A percentile compares a stretch with the other conserved stretches of the same genome.
Evolutionary conservation across 2,113 vertebrate genomes (phyloP).

Genomic region (Ginglymostoma cirratum): DNA sequence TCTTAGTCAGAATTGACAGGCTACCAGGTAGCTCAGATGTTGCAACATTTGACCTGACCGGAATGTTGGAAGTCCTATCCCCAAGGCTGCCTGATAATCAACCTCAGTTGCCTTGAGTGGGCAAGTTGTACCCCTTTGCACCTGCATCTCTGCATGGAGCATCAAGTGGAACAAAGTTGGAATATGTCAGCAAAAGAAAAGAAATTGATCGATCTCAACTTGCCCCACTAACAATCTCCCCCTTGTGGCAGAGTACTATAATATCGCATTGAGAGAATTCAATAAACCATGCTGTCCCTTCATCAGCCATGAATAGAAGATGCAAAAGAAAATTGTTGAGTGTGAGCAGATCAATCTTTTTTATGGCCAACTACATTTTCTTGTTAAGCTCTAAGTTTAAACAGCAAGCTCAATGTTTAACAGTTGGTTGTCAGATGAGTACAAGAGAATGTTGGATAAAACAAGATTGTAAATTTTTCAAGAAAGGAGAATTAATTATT

Average conservation of each 20-base stretch:
- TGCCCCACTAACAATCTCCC: neutral
- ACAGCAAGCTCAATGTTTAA: neutral
- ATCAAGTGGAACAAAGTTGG: neutral
- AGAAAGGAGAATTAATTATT: neutral
- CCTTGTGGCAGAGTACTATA: neutral
- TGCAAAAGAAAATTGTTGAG: neutral
- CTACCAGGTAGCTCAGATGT: neutral
- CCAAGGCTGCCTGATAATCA: neutral
- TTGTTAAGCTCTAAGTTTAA: neutral
- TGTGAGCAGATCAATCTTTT: neutral
- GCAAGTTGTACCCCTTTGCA: neutral
- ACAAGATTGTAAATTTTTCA: neutral
- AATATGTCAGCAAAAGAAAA: neutral
- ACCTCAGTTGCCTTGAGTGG: neutral
- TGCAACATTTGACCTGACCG: neutral
- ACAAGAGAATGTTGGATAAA: neutral
- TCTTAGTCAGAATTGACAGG: neutral
- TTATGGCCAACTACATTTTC: neutral
- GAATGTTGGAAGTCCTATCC: neutral
- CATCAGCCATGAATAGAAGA: neutral
- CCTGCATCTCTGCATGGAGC: neutral
- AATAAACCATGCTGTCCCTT: neutral
- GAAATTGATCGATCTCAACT: neutral
- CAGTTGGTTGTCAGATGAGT: neutral
- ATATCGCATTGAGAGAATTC: neutral